Evolutionary conservation across 2,888 invertebrate genomes (phyloP).

Genomic region (Uropetala carovei): DNA sequence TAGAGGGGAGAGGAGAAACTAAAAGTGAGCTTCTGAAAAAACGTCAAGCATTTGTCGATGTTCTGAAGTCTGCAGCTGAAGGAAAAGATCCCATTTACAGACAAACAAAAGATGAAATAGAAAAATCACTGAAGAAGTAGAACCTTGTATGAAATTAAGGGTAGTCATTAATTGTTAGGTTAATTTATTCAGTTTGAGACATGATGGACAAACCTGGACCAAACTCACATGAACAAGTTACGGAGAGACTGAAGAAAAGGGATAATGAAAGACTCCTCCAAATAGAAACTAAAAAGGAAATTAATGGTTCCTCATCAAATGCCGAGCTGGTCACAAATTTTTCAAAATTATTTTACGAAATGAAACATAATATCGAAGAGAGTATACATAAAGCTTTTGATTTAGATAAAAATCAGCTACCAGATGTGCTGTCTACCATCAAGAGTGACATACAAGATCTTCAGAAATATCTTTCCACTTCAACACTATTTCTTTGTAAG

Average conservation of each 20-base stretch:
- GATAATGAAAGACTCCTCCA: conserved; percentile 66
- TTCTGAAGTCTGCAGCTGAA: conserved; percentile 77
- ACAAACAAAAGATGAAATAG: conserved; percentile 75
- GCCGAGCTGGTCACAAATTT: conserved; percentile 67
- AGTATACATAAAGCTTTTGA: conserved; percentile 68
- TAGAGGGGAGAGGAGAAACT: conserved; percentile 70
- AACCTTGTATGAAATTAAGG: not conserved
- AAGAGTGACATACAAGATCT: conserved; percentile 85
- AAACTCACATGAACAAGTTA: conserved; percentile 27
- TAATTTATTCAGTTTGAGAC: conserved; percentile 1
- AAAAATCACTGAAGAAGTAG: conserved; percentile 58
- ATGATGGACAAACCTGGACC: conserved; percentile 65
- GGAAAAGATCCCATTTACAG: conserved; percentile 75
- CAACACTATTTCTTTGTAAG: conserved; percentile 87
- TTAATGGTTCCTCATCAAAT: conserved; percentile 66
- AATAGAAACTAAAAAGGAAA: conserved; percentile 66
- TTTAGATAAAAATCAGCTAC: conserved; percentile 77
- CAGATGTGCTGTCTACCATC: conserved; percentile 82
- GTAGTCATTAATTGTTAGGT: not conserved
- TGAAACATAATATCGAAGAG: conserved; percentile 78
- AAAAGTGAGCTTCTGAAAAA: conserved; percentile 70
- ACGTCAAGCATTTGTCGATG: conserved; percentile 73
- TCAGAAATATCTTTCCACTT: conserved; percentile 87
- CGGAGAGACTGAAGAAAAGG: conserved; percentile 59
- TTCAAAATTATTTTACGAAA: conserved; percentile 68